phyloP scores from a whole-genome alignment of 2,888 invertebrate genomes.

The Oasisia sp. region DNA sequence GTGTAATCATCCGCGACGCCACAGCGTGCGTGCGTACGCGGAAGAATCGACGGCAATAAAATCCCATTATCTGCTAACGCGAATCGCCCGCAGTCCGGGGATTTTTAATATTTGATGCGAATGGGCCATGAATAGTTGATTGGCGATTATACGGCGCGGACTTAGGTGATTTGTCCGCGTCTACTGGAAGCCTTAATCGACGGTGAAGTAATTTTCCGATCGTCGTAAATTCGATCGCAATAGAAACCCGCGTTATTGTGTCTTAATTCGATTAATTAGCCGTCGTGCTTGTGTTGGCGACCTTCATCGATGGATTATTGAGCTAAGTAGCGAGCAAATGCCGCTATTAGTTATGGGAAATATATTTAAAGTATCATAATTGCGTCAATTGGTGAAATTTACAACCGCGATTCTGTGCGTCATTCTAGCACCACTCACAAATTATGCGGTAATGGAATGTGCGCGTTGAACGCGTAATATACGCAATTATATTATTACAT shows the following conservation, averaged over 20 bases:
- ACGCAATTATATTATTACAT: background rate
- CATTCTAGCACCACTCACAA: background rate
- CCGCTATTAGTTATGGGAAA: background rate
- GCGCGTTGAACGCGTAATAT: background rate
- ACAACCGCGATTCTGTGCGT: background rate
- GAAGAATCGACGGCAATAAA: background rate
- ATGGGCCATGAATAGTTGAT: background rate
- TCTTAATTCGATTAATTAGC: background rate
- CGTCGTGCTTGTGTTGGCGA: background rate
- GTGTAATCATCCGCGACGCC: background rate
- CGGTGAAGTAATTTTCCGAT: background rate
- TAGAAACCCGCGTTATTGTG: background rate
- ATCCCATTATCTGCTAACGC: background rate
- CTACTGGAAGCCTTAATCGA: background rate
- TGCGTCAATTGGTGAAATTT: background rate
- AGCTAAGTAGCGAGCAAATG: conserved; percentile 10
- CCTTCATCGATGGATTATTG: conserved; percentile 8
- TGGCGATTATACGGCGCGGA: background rate
- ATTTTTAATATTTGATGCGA: background rate
- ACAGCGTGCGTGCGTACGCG: background rate
- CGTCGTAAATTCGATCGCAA: background rate
- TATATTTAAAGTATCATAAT: background rate
- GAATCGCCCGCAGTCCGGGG: background rate
- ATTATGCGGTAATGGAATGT: background rate
- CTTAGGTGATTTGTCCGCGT: background rate